phyloP scores from a whole-genome alignment of 2,797 vertebrate species.

The Anas bernieri region DNA sequence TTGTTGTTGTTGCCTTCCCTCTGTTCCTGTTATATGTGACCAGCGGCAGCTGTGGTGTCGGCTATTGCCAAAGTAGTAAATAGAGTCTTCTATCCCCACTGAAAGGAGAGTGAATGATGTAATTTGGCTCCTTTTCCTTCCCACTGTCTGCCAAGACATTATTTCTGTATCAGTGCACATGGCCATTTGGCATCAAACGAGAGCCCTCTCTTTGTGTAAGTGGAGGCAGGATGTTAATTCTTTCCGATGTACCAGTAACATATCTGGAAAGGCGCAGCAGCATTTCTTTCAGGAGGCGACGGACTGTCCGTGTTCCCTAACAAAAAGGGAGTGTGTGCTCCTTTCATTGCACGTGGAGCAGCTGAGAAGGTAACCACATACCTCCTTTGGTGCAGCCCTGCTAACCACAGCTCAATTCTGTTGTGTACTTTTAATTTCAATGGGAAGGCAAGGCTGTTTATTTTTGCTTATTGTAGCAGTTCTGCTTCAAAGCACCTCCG shows the following conservation, averaged over 20 bases:
- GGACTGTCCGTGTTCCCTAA: background rate
- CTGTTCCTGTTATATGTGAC: constrained; percentile 30
- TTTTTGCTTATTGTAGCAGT: constrained; percentile 33
- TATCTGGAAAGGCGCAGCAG: background rate
- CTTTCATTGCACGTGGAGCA: background rate
- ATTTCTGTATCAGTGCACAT: constrained; percentile 50
- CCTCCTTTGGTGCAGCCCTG: background rate
- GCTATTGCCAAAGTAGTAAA: constrained; percentile 55
- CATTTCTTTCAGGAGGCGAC: background rate
- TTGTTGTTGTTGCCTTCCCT: background rate
- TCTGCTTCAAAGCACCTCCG: constrained; percentile 42
- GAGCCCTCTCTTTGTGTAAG: constrained; percentile 42
- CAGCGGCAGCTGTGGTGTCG: background rate
- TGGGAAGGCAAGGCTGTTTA: background rate
- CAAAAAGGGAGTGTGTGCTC: background rate
- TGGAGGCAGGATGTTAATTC: constrained; percentile 53
- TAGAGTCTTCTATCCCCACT: constrained; percentile 37
- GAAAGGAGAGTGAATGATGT: constrained; percentile 58
- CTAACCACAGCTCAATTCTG: background rate
- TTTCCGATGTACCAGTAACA: constrained; percentile 18
- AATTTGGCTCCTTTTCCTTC: constrained; percentile 38
- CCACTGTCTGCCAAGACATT: constrained; percentile 5
- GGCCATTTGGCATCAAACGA: background rate
- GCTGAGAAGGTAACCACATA: background rate
- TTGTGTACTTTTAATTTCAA: constrained; percentile 1